Evolutionary conservation across 2,113 vertebrate species (phyloP).

Genomic region (Nothocercus nigrocapillus): DNA sequence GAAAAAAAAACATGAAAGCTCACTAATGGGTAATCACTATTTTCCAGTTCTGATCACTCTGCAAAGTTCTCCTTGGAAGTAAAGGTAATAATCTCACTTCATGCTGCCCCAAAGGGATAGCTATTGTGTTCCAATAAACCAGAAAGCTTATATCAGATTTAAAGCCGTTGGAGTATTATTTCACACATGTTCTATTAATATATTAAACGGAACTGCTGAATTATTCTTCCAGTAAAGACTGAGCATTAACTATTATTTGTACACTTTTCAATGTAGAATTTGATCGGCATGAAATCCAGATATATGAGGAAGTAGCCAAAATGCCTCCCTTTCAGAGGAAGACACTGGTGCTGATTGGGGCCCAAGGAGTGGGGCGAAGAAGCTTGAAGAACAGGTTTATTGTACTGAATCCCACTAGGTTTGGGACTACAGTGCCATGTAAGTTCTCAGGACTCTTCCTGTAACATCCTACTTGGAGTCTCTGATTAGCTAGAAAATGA

Average conservation of each 20-base stretch:
- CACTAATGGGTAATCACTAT: not conserved
- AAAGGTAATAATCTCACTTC: not conserved
- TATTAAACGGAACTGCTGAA: not conserved
- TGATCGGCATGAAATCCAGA: conserved; percentile 98
- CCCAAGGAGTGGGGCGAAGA: conserved; percentile 95
- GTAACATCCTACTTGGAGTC: not conserved
- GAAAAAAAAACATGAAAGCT: not conserved
- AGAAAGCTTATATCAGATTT: not conserved
- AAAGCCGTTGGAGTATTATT: not conserved
- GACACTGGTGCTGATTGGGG: conserved; percentile 94
- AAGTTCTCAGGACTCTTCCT: conserved; percentile 70
- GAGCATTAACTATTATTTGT: conserved; percentile 3
- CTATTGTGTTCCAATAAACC: not conserved
- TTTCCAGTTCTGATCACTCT: not conserved
- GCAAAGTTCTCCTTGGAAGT: not conserved
- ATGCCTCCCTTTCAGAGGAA: conserved; percentile 99
- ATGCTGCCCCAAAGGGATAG: not conserved
- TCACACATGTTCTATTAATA: not conserved
- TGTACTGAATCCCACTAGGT: conserved; percentile 90
- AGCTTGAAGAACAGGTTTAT: conserved; percentile 98
- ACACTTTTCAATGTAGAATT: conserved; percentile 84
- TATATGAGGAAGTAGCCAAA: conserved; percentile 95
- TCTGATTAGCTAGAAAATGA: not conserved
- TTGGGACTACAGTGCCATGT: conserved; percentile 98
- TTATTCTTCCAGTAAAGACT: not conserved